Base-by-base conservation (phyloP, 2,888 invertebrate genomes). In the Ryuthela nishihirai region DNA sequence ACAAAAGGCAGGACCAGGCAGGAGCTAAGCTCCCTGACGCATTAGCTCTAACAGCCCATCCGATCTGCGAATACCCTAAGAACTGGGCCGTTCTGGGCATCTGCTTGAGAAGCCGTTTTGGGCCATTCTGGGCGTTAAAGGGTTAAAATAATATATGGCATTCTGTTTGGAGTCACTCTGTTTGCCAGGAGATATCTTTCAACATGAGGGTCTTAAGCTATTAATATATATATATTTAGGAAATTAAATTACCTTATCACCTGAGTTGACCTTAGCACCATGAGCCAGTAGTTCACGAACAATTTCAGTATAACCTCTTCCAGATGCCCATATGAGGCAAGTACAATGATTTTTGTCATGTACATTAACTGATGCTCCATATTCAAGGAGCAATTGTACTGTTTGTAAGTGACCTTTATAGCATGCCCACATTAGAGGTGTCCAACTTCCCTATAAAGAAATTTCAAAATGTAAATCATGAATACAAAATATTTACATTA, bases 391-490 rank as follows among this genome's bases (percentile, higher is more conserved):
- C 50, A 86, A 72, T 32, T 82, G 80, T 32, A 87, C 93, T 60
- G 88, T 82, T 32, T 87, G 75, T 10, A 71, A 68, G 34, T 75
- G 73, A 6, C 91, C 95, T 74, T 95, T 93, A 78, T 99, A 99
- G 7, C 91, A 83, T 0, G 94, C 91, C 98, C 98, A 99, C 87
- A 98, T 92, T 50, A 99, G 80, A 0, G 97, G 83, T 3, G 94
- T 88, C 98, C 98, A 99, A 32, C 92, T 93, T 67, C 94, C 94
- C 93, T 93, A 67, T 7, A 60, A 48, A 12, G 10, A 40, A 46
- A 10, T 29, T 29, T 29, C 7, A 9, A 29, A 9, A 29, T 29
- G 12, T 12, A 29, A 9, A 29, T 29, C 7, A 10, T 36, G 1
- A 67, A 64, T 18, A 46, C 12, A 41, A 36, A 45, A 49, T 32